A percentile compares a stretch with the other conserved stretches of the same genome.
These are phyloP conservation scores for Anolis apletophallus DNA, from an alignment of 2,797 vertebrate genomes.

Conservation along the genomic window DNA sequence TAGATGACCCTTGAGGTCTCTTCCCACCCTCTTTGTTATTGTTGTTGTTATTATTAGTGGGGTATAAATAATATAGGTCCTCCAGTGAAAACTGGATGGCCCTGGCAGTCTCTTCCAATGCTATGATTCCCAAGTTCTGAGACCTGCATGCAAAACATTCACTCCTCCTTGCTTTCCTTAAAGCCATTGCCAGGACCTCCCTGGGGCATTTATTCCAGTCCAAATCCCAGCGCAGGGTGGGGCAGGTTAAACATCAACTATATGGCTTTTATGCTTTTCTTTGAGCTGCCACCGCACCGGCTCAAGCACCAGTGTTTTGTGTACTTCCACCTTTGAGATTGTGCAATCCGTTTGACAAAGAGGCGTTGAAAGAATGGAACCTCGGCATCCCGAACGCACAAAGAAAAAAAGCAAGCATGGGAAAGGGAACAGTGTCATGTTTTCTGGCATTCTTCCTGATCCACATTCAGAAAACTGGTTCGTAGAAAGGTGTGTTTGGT, in stretches of 20 bases:
- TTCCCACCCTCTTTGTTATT: too few species aligned
- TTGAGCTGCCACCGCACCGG: too few species aligned
- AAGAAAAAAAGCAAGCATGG: neutral
- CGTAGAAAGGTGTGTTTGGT: neutral
- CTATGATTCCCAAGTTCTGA: neutral
- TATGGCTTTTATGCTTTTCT: neutral
- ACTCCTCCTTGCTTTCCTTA: neutral
- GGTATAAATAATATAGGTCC: neutral
- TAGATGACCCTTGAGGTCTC: too few species aligned
- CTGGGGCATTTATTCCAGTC: neutral
- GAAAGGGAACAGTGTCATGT: neutral
- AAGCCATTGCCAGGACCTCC: neutral
- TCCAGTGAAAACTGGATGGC: neutral
- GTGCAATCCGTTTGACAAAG: neutral
- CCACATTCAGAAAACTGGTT: neutral
- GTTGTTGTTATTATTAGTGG: too few species aligned
- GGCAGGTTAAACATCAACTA: constrained; percentile 23
- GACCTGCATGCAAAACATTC: neutral
- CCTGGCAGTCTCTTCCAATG: too few species aligned
- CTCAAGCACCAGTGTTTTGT: too few species aligned
- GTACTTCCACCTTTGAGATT: neutral
- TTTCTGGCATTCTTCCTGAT: neutral
- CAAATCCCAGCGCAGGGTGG: neutral
- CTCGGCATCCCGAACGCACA: neutral
- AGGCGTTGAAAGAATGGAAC: neutral